Evolutionary conservation across 2,113 vertebrate species (phyloP).

Genomic region (Calonectris borealis): DNA sequence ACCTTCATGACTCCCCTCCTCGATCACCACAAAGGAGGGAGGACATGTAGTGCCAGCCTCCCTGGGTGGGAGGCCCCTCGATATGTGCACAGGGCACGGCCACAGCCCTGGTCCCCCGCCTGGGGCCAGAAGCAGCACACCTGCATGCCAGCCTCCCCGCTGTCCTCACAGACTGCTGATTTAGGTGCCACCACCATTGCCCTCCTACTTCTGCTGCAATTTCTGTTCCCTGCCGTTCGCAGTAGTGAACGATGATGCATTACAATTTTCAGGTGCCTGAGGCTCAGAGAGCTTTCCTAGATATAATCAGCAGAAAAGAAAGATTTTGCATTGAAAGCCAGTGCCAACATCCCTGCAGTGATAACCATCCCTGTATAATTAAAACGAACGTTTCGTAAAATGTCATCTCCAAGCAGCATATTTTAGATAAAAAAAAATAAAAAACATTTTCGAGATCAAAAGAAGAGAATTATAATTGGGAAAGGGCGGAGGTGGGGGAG

Average conservation of each 20-base stretch:
- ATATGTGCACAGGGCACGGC: neutral
- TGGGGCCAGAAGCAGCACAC: neutral
- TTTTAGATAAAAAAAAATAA: neutral
- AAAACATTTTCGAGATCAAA: slow-evolving; percentile 18
- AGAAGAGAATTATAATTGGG: slow-evolving; percentile 30
- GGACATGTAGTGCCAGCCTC: neutral
- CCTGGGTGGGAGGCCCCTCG: neutral
- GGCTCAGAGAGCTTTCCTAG: slow-evolving; percentile 44
- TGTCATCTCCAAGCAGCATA: slow-evolving; percentile 43
- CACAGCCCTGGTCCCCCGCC: rapidly evolving
- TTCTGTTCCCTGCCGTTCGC: slow-evolving; percentile 27
- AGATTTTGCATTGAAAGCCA: slow-evolving; percentile 36
- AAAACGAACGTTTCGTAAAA: slow-evolving; percentile 56
- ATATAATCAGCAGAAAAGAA: slow-evolving; percentile 64
- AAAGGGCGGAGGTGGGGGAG: neutral
- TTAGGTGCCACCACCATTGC: neutral
- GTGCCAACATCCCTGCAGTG: slow-evolving; percentile 43
- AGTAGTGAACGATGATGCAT: slow-evolving; percentile 45
- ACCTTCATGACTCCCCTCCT: neutral
- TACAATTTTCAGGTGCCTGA: slow-evolving; percentile 48
- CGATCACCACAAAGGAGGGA: neutral
- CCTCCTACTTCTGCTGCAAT: slow-evolving; percentile 7
- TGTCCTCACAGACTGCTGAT: neutral
- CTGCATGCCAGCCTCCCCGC: neutral
- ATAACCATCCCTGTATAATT: slow-evolving; percentile 61